Conservation (phyloP, 2,797 vertebrate species). For the Apogon hyalosoma region DNA sequence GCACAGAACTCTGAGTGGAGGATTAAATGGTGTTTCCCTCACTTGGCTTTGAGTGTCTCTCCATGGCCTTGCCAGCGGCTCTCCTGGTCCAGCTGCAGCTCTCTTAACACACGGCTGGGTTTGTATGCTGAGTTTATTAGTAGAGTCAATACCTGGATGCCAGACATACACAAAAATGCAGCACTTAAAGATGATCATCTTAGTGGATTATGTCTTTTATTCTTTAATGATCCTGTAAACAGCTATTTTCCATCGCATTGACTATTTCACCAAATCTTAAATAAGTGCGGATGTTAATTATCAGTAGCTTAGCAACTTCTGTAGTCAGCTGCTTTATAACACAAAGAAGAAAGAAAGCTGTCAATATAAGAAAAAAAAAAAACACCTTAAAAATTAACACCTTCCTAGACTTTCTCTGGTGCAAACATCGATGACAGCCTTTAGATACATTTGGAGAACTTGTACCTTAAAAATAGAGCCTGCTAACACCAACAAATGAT, state of each 20-base stretch:
- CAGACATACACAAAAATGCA: conserved; percentile 27
- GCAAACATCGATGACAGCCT: too few species aligned
- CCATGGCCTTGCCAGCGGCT: conserved; percentile 95
- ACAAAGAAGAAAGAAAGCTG: background rate
- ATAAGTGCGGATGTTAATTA: background rate
- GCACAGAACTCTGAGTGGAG: conserved; percentile 18
- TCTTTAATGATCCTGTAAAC: background rate
- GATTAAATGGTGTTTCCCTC: conserved; percentile 71
- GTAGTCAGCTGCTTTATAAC: background rate
- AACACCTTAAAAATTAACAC: background rate
- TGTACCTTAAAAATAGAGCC: too few species aligned
- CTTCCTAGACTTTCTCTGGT: background rate
- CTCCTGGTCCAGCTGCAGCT: conserved; percentile 96
- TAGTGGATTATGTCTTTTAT: background rate
- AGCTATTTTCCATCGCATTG: conserved; percentile 1
- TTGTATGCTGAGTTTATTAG: conserved; percentile 98
- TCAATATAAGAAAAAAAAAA: background rate
- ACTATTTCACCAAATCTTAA: background rate
- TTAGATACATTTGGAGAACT: too few species aligned
- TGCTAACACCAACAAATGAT: too few species aligned
- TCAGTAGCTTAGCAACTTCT: background rate
- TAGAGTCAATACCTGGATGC: conserved; percentile 91
- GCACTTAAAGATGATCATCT: conserved; percentile 11
- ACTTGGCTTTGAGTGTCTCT: conserved; percentile 99
- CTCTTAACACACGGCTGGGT: conserved; percentile 95